These are phyloP conservation scores for Drosophila glabriapex DNA, from an alignment of 2,888 invertebrate species.

Conservation along the genomic window DNA sequence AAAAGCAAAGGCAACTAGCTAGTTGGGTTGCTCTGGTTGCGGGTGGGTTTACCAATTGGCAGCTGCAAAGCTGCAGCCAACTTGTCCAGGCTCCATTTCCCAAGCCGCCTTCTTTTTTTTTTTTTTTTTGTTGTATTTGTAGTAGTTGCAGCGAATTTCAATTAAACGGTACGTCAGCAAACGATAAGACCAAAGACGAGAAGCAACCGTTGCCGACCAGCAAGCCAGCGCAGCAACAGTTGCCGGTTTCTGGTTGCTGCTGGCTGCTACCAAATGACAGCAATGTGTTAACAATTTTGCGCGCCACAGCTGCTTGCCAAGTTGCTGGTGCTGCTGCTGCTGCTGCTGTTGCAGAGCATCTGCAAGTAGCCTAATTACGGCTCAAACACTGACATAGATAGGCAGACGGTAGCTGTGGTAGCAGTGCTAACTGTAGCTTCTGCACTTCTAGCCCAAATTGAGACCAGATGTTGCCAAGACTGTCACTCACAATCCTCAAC, in stretches of 20 bases:
- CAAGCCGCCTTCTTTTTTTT: slow-evolving; percentile 48
- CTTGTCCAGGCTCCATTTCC: slow-evolving; percentile 54
- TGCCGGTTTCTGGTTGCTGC: slow-evolving; percentile 30
- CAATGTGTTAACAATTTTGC: slow-evolving; percentile 79
- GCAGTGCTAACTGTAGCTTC: slow-evolving; percentile 39
- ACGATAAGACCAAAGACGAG: slow-evolving; percentile 58
- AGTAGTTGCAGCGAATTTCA: slow-evolving; percentile 68
- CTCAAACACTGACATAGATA: slow-evolving; percentile 71
- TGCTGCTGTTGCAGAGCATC: slow-evolving; percentile 27
- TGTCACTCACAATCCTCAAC: slow-evolving; percentile 8
- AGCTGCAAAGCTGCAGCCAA: slow-evolving; percentile 51
- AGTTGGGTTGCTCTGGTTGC: slow-evolving; percentile 53
- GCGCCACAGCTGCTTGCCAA: slow-evolving; percentile 68
- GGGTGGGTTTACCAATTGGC: slow-evolving; percentile 66
- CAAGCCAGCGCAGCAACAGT: slow-evolving; percentile 29
- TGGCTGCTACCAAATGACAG: slow-evolving; percentile 61
- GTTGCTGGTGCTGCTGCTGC: slow-evolving; percentile 18
- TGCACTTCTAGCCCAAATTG: slow-evolving; percentile 51
- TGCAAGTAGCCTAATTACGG: slow-evolving; percentile 78
- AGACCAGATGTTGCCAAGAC: slow-evolving; percentile 32
- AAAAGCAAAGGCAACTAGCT: slow-evolving; percentile 42
- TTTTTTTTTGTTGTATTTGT: background rate
- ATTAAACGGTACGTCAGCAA: slow-evolving; percentile 75
- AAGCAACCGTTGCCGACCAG: slow-evolving; percentile 26
- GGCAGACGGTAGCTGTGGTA: slow-evolving; percentile 51